Evolutionary conservation across 2,888 invertebrate species (phyloP), one percentile per base, ranked within the genome.

Genomic region (Caenorhabditis japonica): DNA sequence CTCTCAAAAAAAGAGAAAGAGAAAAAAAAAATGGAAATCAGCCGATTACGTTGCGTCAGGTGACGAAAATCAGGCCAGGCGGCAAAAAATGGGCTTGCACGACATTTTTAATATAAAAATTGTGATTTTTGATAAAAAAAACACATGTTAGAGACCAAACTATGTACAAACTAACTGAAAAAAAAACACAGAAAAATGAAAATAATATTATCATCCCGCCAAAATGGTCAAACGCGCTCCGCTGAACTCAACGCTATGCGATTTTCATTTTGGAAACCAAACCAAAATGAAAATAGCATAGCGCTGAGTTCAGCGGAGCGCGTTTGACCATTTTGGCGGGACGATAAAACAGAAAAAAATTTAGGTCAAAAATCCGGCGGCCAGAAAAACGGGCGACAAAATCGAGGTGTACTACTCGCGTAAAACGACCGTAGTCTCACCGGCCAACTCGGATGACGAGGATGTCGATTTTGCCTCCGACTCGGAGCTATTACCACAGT

Each of bases 391-490:
- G 10, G 79, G 79, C 8, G 79, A 79, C 36, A 70, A 72, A 27
- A 79, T 79, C 43, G 79, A 79, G 58, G 79, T 79, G 15, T 71
- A 74, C 44, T 74, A 76, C n/a, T 66, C 74, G 1, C 49, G 79
- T 8, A 79, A 76, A 43, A 82, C 78, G 36, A 84, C 80, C 1
- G 77, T 80, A 21, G 76, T 81, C 7, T 78, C 83, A 7, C 83
- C 84, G 36, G 75, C 77, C 3, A 80, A 77, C 39, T 81, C 78
- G 4, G 84, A 84, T 41, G 84, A 84, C 38, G 84, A 84, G 43
- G 83, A 83, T 8, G 55, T 23, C 4, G 62, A 71, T 19, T 51
- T 72, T 43, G 51, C 58, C 17, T 79, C 79, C 0, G 80, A 80
- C 47, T 74, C 78, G 3, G 80, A 80, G 21, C 56, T 80, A 30